Base-by-base conservation (phyloP, 2,888 invertebrate species). In the Nasonia oneida region DNA sequence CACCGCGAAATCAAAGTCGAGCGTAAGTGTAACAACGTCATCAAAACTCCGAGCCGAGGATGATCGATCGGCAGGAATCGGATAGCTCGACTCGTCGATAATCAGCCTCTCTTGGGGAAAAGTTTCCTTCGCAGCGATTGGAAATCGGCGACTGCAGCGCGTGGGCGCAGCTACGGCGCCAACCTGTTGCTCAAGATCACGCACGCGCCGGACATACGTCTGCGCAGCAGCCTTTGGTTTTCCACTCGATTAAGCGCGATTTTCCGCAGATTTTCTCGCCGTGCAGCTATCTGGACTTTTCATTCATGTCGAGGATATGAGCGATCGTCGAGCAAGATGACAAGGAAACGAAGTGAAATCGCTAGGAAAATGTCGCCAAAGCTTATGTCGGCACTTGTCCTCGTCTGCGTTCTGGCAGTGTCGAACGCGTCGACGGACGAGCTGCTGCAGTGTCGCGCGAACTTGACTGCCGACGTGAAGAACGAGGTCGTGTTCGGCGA, bases 171-270 rank as follows among this genome's bases (percentile, higher is more conserved):
- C 89, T 2, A 23, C 92, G 93, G 93, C 93, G 93, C 93, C 93
- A 93, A 93, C 93, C 93, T 93, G 93, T 93, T 93, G 93, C 93
- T 91, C 91, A 91, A 92, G 91, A 90, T 90, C 89, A 85, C 90
- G 86, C 89, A 87, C 81, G 42, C 39, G 74, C 47, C 71, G 23
- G 10, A 53, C 18, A 61, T 4, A 5, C 14, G 1, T 57, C 18
- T 4, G n/a, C 4, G 3, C 23, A 23, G 14, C 29, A 64, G 29
- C 64, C 64, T 64, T 12, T 23, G 10, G 8, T 64, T 29, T 64
- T 15, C 61, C 1, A 12, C 15, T 33, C 12, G 47, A 14, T 33
- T 39, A 14, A 18, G 3, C 14, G 0, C 15, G 50, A 42, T 15
- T 12, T 61, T 37, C 12, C 67, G 33, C 53, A 23, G 12, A 3